Percentiles rank a stretch among this genome's conserved stretches.
Conservation (phyloP, 2,888 invertebrate species). For the Cheilosia scutellata region DNA sequence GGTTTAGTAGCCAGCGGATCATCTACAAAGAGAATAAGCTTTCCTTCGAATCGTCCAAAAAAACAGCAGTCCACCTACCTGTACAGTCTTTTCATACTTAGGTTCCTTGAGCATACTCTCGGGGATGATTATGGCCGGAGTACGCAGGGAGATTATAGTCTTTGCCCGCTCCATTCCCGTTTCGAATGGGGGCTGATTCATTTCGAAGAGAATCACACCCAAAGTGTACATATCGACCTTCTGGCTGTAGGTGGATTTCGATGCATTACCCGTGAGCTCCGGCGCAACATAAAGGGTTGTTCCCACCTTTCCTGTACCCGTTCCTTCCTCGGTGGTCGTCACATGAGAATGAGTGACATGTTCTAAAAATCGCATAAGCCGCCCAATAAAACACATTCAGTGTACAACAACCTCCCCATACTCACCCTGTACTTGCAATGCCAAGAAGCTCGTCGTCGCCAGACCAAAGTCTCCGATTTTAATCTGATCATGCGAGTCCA, state of each 20-base stretch:
- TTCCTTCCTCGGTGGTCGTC: conserved; percentile 80
- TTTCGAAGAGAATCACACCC: conserved; percentile 97
- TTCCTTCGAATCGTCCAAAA: not conserved
- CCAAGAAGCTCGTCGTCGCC: conserved; percentile 91
- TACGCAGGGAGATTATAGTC: conserved; percentile 90
- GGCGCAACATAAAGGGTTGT: conserved; percentile 98
- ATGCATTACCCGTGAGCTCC: conserved; percentile 90
- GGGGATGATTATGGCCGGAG: conserved; percentile 89
- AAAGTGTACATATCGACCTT: conserved; percentile 94
- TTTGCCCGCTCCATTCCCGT: conserved; percentile 96
- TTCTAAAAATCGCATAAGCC: conserved; percentile 34
- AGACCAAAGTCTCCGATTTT: conserved; percentile 99
- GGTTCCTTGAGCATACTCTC: conserved; percentile 85
- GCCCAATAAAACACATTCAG: not conserved
- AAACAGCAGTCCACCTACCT: conserved; percentile 84
- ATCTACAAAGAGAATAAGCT: conserved; percentile 84
- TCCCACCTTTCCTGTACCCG: conserved; percentile 93
- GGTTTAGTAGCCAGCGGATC: conserved; percentile 90
- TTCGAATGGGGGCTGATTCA: conserved; percentile 93
- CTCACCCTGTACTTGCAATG: conserved; percentile 81
- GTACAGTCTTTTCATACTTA: conserved; percentile 83
- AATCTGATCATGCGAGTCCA: conserved; percentile 95
- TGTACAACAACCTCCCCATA: not conserved
- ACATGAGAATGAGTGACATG: conserved; percentile 78
- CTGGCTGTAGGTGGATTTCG: conserved; percentile 92